phyloP scores from a whole-genome alignment of 2,888 invertebrate genomes.

The Meta bourneti region DNA sequence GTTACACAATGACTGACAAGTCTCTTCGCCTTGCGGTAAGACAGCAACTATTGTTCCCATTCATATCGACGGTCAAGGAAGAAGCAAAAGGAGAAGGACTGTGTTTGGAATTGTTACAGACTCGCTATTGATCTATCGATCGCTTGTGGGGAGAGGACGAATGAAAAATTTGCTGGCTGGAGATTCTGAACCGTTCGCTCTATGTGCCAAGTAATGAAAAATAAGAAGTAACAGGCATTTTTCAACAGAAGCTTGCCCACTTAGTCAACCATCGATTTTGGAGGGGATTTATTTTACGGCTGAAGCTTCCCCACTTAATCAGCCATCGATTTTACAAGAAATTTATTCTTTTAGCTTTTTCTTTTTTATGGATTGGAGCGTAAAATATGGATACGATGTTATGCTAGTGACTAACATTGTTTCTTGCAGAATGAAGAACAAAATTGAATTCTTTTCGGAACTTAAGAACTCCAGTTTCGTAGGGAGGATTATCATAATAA shows the following conservation, averaged over 20 bases:
- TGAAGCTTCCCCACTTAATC: neutral
- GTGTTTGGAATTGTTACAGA: neutral
- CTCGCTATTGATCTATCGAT: neutral
- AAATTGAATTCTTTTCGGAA: too few relatives aligned
- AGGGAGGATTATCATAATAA: too few relatives aligned
- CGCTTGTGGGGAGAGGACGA: neutral
- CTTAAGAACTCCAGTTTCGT: too few relatives aligned
- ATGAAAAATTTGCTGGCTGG: neutral
- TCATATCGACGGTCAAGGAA: neutral
- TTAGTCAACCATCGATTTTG: neutral
- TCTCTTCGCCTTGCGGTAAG: neutral
- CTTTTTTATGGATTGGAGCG: neutral
- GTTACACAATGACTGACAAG: neutral
- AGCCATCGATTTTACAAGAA: neutral
- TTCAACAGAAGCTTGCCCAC: neutral
- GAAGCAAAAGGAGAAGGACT: neutral
- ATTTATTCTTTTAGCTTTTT: neutral
- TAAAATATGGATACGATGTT: neutral
- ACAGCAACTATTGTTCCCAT: neutral
- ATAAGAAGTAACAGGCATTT: neutral
- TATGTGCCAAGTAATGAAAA: neutral
- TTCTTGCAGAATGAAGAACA: neutral
- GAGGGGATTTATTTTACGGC: neutral
- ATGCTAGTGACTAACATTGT: neutral
- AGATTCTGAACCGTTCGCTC: neutral